A percentile compares a stretch with the other conserved stretches of the same genome.
Evolutionary conservation across 2,113 vertebrate species (phyloP).

Genomic region (Ictidomys tridecemlineatus): DNA sequence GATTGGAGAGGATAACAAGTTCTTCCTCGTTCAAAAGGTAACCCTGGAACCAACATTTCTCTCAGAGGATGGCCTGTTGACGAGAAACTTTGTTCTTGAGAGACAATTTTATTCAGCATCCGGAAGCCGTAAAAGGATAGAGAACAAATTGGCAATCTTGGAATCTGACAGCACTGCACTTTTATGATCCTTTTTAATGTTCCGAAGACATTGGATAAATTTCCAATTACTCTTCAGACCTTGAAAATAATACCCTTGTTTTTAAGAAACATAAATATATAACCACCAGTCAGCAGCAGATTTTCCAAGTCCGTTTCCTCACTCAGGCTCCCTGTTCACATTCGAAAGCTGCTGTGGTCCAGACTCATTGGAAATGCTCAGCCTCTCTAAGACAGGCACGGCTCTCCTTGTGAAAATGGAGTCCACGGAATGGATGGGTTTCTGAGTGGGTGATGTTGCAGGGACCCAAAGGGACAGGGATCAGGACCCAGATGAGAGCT

Average conservation of each 20-base stretch:
- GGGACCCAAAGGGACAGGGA: accelerated
- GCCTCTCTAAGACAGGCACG: background rate
- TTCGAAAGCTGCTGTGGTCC: background rate
- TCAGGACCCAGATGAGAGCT: accelerated
- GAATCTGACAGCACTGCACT: accelerated
- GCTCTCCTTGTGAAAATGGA: background rate
- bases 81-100: background rate
- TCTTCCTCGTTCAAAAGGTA: background rate
- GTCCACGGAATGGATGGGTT: background rate
- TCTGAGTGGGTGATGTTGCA: background rate
- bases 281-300: background rate
- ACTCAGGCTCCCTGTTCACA: no score
- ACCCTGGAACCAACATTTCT: background rate
- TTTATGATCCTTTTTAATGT: background rate
- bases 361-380: background rate
- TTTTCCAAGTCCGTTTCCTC: background rate
- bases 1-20: background rate
- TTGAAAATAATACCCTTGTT: background rate
- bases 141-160: background rate
- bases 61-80: background rate
- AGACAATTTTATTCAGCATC: background rate
- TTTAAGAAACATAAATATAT: background rate
- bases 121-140: background rate
- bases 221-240: background rate
- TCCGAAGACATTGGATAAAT: background rate